These are phyloP conservation scores for Eupithecia vulgata DNA, from an alignment of 2,888 invertebrate genomes.

Conservation along the genomic window DNA sequence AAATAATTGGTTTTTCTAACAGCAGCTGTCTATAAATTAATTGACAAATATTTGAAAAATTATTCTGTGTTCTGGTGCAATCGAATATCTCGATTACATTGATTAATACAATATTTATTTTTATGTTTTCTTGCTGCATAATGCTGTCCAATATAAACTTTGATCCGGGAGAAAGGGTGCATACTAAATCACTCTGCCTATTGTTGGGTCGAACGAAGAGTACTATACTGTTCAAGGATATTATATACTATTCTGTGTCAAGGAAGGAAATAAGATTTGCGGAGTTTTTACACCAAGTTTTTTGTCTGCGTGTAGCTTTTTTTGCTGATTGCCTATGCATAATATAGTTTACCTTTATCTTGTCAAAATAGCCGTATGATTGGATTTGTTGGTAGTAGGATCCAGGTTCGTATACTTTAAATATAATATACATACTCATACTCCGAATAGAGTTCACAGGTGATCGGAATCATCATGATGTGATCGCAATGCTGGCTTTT, in stretches of 20 bases:
- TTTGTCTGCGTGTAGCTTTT: not conserved
- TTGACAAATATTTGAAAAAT: not conserved
- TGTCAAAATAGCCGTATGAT: not conserved
- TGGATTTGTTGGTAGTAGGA: not conserved
- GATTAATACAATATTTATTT: not conserved
- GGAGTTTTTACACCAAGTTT: not conserved
- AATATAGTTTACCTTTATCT: not conserved
- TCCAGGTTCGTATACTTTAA: no score
- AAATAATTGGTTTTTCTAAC: not conserved
- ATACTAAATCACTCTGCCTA: not conserved
- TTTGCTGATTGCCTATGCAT: slow-evolving; percentile 3
- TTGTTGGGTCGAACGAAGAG: not conserved
- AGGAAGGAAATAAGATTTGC: not conserved
- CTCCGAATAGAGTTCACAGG: no score
- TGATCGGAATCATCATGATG: no score
- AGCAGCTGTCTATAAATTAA: not conserved
- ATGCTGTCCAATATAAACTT: not conserved
- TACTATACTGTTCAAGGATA: no score
- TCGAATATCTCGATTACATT: not conserved
- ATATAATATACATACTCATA: no score
- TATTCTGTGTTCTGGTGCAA: not conserved
- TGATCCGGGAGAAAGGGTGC: slow-evolving; percentile 2
- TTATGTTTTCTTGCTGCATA: not conserved
- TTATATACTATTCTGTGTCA: no score
- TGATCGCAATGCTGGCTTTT: no score